Evolutionary conservation across 2,113 vertebrate genomes (phyloP), one percentile per base, ranked within the genome.

Genomic region (Aptenodytes patagonicus): DNA sequence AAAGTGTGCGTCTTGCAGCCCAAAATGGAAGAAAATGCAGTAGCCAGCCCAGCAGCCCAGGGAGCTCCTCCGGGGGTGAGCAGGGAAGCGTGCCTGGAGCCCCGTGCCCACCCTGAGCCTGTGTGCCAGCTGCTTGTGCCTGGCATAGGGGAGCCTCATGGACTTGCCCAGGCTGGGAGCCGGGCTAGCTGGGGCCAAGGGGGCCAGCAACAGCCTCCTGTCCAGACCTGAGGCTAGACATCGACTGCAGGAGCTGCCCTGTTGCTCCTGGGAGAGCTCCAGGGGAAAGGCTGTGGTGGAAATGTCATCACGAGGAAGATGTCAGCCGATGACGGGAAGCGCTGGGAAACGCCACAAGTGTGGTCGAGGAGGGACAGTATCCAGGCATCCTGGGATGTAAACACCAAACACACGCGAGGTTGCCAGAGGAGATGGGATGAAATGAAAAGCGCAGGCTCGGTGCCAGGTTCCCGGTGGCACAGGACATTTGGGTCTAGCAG

Each of bases 381-480:
- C 94, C 89, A 91, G 93, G 94, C 76, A 52, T 71, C 72, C 92
- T 0, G 5, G 90, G 88, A 68, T 84, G 85, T 93, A 95, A 97
- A 97, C 96, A 95, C 95, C 90, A 93, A 94, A 97, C 90, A 95
- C 87, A 86, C 7, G 6, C 61, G 4, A 24, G 79, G 57, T 75
- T 89, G 94, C 92, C 85, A 92, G 90, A 83, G 65, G 60, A 87
- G 83, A 90, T 55, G 85, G 83, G 88, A 46, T 70, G 75, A 75
- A 26, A 51, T 71, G 85, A 80, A 92, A 82, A 83, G 84, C 1
- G 0, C 47, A 21, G 92, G 94, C 93, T 83, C 4, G 0, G 1
- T 42, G 92, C 92, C 95, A 95, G 76, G 55, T 47, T 83, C 87
- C 68, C 0, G 0, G 71, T 83, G 90, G 80, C 83, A 83, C 69